Conservation (phyloP, 2,113 vertebrate genomes). For the Mystacornis crossleyi region DNA sequence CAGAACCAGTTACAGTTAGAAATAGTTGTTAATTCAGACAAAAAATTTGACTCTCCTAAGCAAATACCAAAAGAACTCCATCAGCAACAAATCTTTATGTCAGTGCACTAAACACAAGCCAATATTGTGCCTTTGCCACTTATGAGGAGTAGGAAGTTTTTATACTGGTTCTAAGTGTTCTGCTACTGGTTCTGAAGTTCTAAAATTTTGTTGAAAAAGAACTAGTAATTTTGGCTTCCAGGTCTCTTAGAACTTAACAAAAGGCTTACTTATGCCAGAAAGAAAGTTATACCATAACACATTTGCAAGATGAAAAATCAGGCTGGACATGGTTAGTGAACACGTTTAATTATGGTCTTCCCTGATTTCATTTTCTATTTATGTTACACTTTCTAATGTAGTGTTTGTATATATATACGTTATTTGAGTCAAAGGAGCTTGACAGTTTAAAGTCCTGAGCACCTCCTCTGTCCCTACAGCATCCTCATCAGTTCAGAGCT, state of each 20-base stretch:
- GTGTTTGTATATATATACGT: background rate
- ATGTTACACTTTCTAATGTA: background rate
- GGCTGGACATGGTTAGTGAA: background rate
- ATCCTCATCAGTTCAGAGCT: background rate
- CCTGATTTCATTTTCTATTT: background rate
- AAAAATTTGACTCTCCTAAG: background rate
- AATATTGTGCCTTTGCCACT: background rate
- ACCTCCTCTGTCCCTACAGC: background rate
- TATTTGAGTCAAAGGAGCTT: background rate
- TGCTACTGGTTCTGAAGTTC: background rate
- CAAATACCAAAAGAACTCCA: background rate
- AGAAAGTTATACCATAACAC: background rate
- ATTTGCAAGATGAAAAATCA: background rate
- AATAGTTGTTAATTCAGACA: background rate
- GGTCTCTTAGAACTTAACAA: background rate
- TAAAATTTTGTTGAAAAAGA: background rate
- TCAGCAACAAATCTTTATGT: background rate
- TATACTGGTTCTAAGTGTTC: background rate
- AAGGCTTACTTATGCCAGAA: background rate
- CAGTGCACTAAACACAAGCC: background rate
- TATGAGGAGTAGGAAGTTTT: background rate
- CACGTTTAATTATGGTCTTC: background rate
- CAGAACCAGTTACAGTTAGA: background rate
- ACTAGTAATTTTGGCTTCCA: background rate
- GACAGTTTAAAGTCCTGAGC: background rate